These are phyloP conservation scores for Parotocinclus haroldoi DNA, from an alignment of 2,797 vertebrate genomes.

Conservation along the genomic window DNA sequence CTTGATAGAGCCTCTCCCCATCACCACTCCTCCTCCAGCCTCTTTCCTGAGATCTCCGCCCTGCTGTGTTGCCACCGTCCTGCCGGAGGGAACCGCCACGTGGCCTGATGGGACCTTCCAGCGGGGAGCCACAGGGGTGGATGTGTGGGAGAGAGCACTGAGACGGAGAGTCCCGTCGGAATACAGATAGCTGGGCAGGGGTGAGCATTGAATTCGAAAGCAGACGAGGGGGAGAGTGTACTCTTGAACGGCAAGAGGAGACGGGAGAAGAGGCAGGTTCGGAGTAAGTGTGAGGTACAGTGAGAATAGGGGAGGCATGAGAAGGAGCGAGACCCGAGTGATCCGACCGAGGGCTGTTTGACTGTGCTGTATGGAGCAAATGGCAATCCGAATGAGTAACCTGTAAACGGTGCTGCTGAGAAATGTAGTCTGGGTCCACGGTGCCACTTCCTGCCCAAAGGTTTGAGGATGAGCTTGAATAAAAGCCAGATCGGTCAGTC, in stretches of 20 bases:
- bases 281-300: constrained; percentile 59
- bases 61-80: constrained; percentile 43
- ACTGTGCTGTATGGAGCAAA: constrained; percentile 65
- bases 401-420: constrained; percentile 46
- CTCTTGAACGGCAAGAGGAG: constrained; percentile 66
- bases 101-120: constrained; percentile 59
- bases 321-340: constrained; percentile 64
- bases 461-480: constrained; percentile 29
- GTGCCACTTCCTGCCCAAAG: constrained; percentile 34
- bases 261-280: constrained; percentile 69
- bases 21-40: constrained; percentile 55
- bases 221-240: constrained; percentile 70
- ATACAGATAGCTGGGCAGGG: constrained; percentile 73
- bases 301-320: constrained; percentile 57
- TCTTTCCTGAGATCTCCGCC: constrained; percentile 50
- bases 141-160: constrained; percentile 75
- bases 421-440: constrained; percentile 40
- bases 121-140: constrained; percentile 57
- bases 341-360: constrained; percentile 66
- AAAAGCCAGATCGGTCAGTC: constrained; percentile 32
- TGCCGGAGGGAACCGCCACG: constrained; percentile 72
- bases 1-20: constrained; percentile 73
- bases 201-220: constrained; percentile 70
- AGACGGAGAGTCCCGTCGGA: constrained; percentile 71
- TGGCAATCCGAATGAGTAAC: constrained; percentile 61